phyloP scores from a whole-genome alignment of 2,888 invertebrate species.

The Lasiommata megera region DNA sequence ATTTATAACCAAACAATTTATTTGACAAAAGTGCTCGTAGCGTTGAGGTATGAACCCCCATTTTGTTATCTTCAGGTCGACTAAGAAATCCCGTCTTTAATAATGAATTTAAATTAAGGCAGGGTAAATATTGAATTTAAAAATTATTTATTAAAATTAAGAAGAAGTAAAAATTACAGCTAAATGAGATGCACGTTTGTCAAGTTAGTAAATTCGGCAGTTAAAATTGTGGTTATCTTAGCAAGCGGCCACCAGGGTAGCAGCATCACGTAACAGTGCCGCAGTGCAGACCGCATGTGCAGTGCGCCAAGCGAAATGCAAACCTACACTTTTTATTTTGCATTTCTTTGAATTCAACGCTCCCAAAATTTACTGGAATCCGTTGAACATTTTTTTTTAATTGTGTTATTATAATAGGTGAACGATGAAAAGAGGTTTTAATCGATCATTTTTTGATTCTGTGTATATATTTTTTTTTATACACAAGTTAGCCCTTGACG shows the following conservation, averaged over 20 bases:
- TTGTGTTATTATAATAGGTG: too few species aligned
- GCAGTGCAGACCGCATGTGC: conserved; percentile 59
- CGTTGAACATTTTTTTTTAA: background rate
- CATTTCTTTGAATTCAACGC: conserved; percentile 20
- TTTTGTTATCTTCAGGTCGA: too few species aligned
- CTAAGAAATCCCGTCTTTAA: too few species aligned
- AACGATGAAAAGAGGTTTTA: background rate
- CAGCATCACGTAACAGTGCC: conserved; percentile 67
- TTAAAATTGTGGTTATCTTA: conserved; percentile 6
- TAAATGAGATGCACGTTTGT: background rate
- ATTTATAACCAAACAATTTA: too few species aligned
- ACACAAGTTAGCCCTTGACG: too few species aligned
- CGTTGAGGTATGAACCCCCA: too few species aligned
- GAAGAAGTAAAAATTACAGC: background rate
- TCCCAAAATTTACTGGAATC: conserved; percentile 22
- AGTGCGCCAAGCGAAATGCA: conserved; percentile 32
- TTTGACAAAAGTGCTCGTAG: too few species aligned
- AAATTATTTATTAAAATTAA: too few species aligned
- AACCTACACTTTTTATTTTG: conserved; percentile 28
- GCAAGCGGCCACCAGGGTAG: conserved; percentile 38
- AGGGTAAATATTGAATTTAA: too few species aligned
- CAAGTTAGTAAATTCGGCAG: background rate
- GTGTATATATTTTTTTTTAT: too few species aligned
- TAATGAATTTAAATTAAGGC: too few species aligned
- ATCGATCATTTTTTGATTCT: background rate